Conservation (phyloP, 2,113 vertebrate genomes). For the Petrocephalus microphthalmus region DNA sequence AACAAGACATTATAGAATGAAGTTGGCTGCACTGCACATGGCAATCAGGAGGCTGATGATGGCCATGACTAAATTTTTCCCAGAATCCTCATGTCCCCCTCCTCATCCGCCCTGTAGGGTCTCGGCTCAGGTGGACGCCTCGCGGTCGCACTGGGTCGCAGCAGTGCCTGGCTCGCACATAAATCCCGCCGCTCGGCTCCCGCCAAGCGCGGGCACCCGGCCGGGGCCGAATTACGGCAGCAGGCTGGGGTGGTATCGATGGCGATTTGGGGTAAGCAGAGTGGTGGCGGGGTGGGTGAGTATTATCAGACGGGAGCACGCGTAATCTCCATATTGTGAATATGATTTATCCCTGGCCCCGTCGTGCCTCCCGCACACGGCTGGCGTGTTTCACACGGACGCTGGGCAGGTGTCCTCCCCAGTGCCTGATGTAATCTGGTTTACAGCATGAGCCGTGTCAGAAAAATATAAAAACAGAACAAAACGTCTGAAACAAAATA, state of each 20-base stretch:
- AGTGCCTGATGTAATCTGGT: slow-evolving; percentile 54
- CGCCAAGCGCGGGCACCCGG: neutral
- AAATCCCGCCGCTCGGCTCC: neutral
- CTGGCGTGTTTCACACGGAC: slow-evolving; percentile 50
- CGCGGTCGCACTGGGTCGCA: neutral
- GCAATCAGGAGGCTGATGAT: neutral
- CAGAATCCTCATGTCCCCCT: neutral
- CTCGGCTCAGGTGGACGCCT: neutral
- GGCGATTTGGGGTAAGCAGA: neutral
- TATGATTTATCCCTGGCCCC: slow-evolving; percentile 42
- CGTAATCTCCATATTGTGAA: slow-evolving; percentile 42
- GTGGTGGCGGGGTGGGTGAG: neutral
- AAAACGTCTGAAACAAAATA: neutral
- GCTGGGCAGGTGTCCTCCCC: slow-evolving; percentile 37
- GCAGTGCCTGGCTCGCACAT: neutral
- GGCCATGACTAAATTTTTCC: neutral
- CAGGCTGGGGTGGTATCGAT: neutral
- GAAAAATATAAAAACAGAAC: neutral
- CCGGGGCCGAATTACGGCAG: neutral
- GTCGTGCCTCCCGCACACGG: slow-evolving; percentile 41
- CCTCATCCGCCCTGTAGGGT: neutral
- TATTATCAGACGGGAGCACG: slow-evolving; percentile 34
- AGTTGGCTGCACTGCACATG: neutral
- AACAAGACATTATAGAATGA: neutral
- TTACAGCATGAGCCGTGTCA: slow-evolving; percentile 45